Evolutionary conservation across 2,113 vertebrate species (phyloP), one percentile per base, ranked within the genome.

Genomic region (Nematolebias whitei): DNA sequence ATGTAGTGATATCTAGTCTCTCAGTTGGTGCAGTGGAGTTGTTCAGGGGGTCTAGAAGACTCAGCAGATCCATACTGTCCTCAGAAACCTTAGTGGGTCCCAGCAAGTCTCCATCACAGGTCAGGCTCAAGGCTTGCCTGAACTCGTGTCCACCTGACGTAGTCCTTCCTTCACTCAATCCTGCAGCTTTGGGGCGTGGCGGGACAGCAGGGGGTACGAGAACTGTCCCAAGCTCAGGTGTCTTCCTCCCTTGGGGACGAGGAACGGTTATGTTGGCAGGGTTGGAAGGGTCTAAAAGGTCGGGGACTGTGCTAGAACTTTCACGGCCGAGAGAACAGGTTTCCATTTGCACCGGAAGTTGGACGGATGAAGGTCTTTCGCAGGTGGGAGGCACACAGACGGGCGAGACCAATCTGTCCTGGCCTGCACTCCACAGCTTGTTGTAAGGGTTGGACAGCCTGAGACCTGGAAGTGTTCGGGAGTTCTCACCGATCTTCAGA

Each of bases 241-340:
- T 96, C 89, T 96, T 99, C 54, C 94, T 93, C 19, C 95, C 96
- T 2, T 98, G 97, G 0, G 98, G 97, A 4, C 96, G 93, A 1
- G 98, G 96, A 49, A 98, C 96, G 58, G 95, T 96, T 82, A 98
- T 97, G 82, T 86, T 96, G 20, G 93, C 83, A 0, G 60, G 26
- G 12, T 45, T 41, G 20, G 74, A 81, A 5, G 51, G 68, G 8
- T 90, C 87, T 12, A 49, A 49, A 9, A 52, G 2, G 6, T 88
- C 83, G 0, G 32, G 14, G 16, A 29, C 61, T 4, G 23, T 45
- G 26, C 50, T 44, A 11, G 60, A 45, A 52, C 83, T 62, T 15
- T 94, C 92, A 16, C 9, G 79, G 83, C 76, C 89, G 0, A 80
- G 88, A 2, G 90, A 89, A 44, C 68, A 71, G 1, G 87, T 63